phyloP scores from a whole-genome alignment of 2,888 invertebrate species.

The Pterostichus madidus region DNA sequence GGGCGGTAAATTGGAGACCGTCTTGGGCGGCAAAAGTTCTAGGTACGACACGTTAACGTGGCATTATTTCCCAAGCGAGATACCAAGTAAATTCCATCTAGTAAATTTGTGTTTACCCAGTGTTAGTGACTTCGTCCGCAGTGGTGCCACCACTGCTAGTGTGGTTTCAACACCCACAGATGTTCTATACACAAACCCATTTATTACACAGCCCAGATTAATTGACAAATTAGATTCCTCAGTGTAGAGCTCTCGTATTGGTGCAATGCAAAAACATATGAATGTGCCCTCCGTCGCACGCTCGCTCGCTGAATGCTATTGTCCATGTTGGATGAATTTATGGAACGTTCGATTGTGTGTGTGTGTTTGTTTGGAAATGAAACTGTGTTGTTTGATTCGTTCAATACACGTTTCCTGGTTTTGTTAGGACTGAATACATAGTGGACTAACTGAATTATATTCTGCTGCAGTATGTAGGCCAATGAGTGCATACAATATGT shows the following conservation, averaged over 20 bases:
- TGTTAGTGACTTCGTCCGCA: not conserved
- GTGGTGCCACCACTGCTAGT: too few species aligned
- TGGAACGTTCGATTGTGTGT: constrained; percentile 23
- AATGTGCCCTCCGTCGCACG: not conserved
- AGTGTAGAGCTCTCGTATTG: not conserved
- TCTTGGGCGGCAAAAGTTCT: too few species aligned
- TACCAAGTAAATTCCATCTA: not conserved
- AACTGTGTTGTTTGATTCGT: constrained; percentile 23
- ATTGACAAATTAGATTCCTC: constrained; percentile 42
- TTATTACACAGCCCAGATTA: constrained; percentile 33
- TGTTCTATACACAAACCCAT: constrained; percentile 20
- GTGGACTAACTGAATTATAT: not conserved
- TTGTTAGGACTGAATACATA: not conserved
- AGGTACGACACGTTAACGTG: too few species aligned
- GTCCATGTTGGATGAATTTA: constrained; percentile 35
- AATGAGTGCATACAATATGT: not conserved
- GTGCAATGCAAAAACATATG: constrained; percentile 31
- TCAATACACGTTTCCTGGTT: not conserved
- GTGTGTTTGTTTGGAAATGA: constrained; percentile 34
- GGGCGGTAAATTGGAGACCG: too few species aligned
- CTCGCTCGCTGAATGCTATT: not conserved
- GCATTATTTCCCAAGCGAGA: not conserved
- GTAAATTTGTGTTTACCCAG: not conserved
- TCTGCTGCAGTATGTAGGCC: not conserved
- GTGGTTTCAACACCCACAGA: constrained; percentile 11